Conservation (phyloP, 1,140 invertebrate genomes). For the Physella acuta region DNA sequence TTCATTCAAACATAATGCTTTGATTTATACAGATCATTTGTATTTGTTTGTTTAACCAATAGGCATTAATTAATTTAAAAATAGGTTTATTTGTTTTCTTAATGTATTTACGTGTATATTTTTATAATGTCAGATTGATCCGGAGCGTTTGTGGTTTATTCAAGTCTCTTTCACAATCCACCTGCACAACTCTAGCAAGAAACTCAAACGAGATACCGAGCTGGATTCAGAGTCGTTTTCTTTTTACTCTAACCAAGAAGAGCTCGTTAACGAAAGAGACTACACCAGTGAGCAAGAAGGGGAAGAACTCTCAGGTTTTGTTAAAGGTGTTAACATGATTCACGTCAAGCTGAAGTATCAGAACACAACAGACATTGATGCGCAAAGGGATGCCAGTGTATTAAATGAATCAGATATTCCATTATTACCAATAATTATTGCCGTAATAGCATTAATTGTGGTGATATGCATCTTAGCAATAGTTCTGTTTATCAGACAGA, state of each 20-base stretch:
- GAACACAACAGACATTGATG: conserved; percentile 22
- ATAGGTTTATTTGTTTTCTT: background rate
- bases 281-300: background rate
- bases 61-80: background rate
- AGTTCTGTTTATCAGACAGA: conserved; percentile 38
- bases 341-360: conserved; percentile 39
- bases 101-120: too few relatives aligned
- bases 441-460: conserved; percentile 39
- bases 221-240: background rate
- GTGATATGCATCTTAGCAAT: conserved; percentile 40
- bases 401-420: conserved; percentile 29
- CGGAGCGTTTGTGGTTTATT: conserved; percentile 59
- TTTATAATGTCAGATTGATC: too few relatives aligned
- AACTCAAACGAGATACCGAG: conserved; percentile 13
- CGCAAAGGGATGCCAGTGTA: conserved; percentile 33
- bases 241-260: background rate
- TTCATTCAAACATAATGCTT: background rate
- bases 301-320: conserved; percentile 37
- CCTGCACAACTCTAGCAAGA: conserved; percentile 32
- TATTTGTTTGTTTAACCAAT: background rate
- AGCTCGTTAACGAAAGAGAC: background rate
- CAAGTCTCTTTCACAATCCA: conserved; percentile 55
- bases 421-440: conserved; percentile 43
- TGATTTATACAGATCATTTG: background rate
- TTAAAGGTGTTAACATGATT: conserved; percentile 58